Evolutionary conservation across 2,888 invertebrate genomes (phyloP).

Genomic region (Epinotia nisella): DNA sequence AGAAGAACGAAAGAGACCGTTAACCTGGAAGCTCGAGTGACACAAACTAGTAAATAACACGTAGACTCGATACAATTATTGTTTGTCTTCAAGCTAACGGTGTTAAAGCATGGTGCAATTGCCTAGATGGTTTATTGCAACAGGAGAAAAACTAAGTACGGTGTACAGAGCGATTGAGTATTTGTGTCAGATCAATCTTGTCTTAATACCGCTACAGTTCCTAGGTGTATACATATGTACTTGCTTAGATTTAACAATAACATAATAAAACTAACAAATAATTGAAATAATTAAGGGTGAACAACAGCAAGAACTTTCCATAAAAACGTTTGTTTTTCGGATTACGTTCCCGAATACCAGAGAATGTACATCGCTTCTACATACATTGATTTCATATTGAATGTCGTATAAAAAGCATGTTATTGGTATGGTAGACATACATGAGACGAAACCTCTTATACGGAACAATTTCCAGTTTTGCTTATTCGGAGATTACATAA

Average conservation of each 20-base stretch:
- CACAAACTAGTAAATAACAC: conserved; percentile 36
- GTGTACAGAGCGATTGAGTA: conserved; percentile 10
- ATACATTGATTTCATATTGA: background rate
- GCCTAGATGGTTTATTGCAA: conserved; percentile 37
- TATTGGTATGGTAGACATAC: background rate
- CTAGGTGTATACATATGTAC: background rate
- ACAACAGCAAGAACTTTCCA: no score
- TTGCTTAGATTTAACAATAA: background rate
- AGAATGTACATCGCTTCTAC: background rate
- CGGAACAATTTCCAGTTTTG: conserved; percentile 25
- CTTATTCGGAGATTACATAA: conserved; percentile 37
- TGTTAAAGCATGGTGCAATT: conserved; percentile 22
- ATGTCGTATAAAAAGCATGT: conserved; percentile 4
- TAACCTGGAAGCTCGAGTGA: conserved; percentile 28
- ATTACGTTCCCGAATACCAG: no score
- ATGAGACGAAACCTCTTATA: conserved; percentile 29
- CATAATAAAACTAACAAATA: no score
- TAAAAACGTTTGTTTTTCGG: no score
- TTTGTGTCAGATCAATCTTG: conserved; percentile 20
- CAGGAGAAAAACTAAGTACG: conserved; percentile 24
- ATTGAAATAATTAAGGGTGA: no score
- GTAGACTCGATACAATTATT: conserved; percentile 38
- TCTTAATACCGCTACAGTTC: conserved; percentile 7
- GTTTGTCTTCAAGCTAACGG: conserved; percentile 41
- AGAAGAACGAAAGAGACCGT: conserved; percentile 14